A percentile compares a stretch with the other conserved stretches of the same genome.
phyloP scores from a whole-genome alignment of 2,113 vertebrate species.

The Nycticryphes semicollaris region DNA sequence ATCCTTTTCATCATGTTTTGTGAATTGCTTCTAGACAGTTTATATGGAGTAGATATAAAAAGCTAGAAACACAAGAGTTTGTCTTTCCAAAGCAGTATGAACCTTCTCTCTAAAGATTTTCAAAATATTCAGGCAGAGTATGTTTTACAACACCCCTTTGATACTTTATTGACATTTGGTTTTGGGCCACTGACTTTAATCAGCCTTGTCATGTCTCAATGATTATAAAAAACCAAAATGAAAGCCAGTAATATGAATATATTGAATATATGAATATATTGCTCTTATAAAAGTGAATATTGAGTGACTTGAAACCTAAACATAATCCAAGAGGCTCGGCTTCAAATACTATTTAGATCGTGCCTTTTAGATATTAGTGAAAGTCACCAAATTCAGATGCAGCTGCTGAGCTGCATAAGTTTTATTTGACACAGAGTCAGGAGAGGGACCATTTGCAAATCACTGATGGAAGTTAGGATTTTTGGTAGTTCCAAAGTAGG shows the following conservation, averaged over 20 bases:
- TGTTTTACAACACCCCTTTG: neutral
- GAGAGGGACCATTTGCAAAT: neutral
- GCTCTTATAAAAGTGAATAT: neutral
- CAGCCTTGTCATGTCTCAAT: neutral
- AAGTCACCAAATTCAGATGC: constrained; percentile 3
- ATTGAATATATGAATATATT: constrained; percentile 10
- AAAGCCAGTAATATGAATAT: constrained; percentile 9
- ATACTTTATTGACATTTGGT: neutral
- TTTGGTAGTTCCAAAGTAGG: neutral
- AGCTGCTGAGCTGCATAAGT: neutral
- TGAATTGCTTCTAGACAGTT: neutral
- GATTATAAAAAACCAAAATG: constrained; percentile 6
- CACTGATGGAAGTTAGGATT: neutral
- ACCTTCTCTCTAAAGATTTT: neutral
- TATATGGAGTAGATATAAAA: neutral
- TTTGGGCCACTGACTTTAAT: constrained; percentile 16
- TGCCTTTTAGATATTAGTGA: neutral
- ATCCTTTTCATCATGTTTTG: neutral
- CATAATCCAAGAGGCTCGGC: neutral
- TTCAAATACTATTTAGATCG: constrained; percentile 12
- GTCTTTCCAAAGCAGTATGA: neutral
- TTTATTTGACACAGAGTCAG: neutral
- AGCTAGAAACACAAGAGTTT: neutral
- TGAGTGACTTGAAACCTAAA: constrained; percentile 5
- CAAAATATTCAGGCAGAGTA: neutral